phyloP scores from a whole-genome alignment of 2,888 invertebrate genomes.

The Caradrina clavipalpis region DNA sequence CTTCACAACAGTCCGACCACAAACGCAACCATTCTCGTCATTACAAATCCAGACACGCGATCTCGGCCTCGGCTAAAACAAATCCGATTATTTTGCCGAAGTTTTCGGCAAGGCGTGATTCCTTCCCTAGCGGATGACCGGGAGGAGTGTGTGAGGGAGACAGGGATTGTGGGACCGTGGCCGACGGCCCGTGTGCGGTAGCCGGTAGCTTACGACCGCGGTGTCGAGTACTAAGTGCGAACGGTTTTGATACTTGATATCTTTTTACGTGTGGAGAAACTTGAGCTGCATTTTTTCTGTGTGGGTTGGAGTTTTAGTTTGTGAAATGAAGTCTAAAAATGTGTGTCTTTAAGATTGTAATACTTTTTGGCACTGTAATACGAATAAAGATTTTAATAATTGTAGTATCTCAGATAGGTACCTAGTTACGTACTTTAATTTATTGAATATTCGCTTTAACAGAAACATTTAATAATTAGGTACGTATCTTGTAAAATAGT shows the following conservation, averaged over 20 bases:
- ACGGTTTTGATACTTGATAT: conserved; percentile 76
- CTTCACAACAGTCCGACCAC: conserved; percentile 26
- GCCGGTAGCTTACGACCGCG: conserved; percentile 76
- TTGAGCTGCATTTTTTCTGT: conserved; percentile 6
- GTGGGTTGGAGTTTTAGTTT: background rate
- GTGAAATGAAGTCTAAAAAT: background rate
- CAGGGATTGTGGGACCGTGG: conserved; percentile 58
- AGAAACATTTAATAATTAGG: too few species aligned
- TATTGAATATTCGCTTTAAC: too few species aligned
- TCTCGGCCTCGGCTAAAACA: conserved; percentile 58
- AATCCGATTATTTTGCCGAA: conserved; percentile 62
- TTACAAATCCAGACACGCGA: conserved; percentile 61
- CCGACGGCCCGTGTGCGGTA: conserved; percentile 68
- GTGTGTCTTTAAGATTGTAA: background rate
- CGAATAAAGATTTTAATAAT: background rate
- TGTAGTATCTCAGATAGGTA: too few species aligned
- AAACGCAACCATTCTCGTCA: conserved; percentile 36
- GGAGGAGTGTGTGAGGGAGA: conserved; percentile 63
- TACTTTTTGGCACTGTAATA: background rate
- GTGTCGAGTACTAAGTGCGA: conserved; percentile 66
- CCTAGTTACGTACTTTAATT: too few species aligned
- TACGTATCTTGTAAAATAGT: too few species aligned
- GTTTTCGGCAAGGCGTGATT: conserved; percentile 63
- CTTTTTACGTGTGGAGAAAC: conserved; percentile 30
- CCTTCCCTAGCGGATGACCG: conserved; percentile 58